Conservation (phyloP, 2,797 vertebrate species). For the Myotis myotis region DNA sequence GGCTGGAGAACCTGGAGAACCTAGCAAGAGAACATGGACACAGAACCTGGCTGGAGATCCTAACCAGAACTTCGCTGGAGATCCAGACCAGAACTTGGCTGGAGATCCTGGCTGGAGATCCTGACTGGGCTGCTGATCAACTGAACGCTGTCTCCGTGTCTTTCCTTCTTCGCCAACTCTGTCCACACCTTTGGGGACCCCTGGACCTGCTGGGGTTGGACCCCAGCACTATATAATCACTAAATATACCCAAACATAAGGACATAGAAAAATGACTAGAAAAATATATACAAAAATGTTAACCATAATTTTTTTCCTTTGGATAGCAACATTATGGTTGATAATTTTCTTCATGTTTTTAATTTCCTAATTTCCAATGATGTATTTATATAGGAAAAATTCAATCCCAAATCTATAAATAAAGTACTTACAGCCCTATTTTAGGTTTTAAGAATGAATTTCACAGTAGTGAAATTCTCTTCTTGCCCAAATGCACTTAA, state of each 20-base stretch:
- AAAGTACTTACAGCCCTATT: not conserved
- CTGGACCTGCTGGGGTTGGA: too few species aligned
- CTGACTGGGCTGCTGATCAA: too few species aligned
- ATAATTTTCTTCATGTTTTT: slow-evolving; percentile 45
- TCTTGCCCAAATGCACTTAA: not conserved
- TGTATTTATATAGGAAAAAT: slow-evolving; percentile 8
- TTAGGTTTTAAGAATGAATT: slow-evolving; percentile 29
- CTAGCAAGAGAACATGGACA: too few species aligned
- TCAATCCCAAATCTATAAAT: not conserved
- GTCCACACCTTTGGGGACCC: too few species aligned
- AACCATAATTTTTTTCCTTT: not conserved
- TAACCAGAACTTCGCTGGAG: too few species aligned
- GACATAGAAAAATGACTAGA: slow-evolving; percentile 20
- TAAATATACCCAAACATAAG: not conserved
- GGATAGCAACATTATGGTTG: not conserved
- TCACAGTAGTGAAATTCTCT: slow-evolving; percentile 6
- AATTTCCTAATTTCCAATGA: slow-evolving; percentile 42
- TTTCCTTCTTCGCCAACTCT: too few species aligned
- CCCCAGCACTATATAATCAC: not conserved
- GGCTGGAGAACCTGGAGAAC: too few species aligned
- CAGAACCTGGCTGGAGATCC: too few species aligned
- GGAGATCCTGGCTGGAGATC: too few species aligned
- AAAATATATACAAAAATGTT: slow-evolving; percentile 10
- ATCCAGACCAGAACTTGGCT: too few species aligned
- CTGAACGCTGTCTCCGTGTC: too few species aligned